phyloP scores from a whole-genome alignment of 1,140 invertebrate species.

The Chironomus tepperi region DNA sequence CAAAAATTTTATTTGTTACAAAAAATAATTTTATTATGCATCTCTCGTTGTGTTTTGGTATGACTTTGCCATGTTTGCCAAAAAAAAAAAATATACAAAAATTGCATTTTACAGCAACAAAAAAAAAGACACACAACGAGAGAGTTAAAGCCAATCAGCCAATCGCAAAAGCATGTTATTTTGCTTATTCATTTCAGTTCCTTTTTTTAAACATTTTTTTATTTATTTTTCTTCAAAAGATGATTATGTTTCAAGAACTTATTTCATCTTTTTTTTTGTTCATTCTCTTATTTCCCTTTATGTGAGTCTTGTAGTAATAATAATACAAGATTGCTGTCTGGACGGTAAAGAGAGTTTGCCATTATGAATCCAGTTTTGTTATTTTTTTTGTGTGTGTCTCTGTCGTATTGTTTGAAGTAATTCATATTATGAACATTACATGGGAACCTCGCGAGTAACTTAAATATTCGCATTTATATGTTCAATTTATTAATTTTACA shows the following conservation, averaged over 20 bases:
- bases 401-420: too few relatives aligned
- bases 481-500: too few relatives aligned
- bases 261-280: too few relatives aligned
- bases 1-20: not conserved
- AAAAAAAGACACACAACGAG: not conserved
- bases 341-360: not conserved
- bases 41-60: slow-evolving; percentile 8
- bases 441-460: too few relatives aligned
- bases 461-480: too few relatives aligned
- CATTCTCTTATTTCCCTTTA: not conserved
- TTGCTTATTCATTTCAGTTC: slow-evolving; percentile 19
- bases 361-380: slow-evolving; percentile 19
- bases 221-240: slow-evolving; percentile 3
- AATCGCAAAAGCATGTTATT: slow-evolving; percentile 22
- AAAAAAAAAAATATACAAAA: not conserved
- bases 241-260: slow-evolving; percentile 21
- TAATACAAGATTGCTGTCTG: slow-evolving; percentile 16
- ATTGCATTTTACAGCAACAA: not conserved
- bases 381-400: not conserved
- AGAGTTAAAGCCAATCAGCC: slow-evolving; percentile 20
- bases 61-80: slow-evolving; percentile 16
- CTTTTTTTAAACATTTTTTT: not conserved
- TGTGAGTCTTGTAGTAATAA: not conserved
- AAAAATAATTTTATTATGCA: not conserved
- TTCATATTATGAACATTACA: too few relatives aligned